Conservation (phyloP, 2,113 vertebrate genomes). For the Caretta caretta region DNA sequence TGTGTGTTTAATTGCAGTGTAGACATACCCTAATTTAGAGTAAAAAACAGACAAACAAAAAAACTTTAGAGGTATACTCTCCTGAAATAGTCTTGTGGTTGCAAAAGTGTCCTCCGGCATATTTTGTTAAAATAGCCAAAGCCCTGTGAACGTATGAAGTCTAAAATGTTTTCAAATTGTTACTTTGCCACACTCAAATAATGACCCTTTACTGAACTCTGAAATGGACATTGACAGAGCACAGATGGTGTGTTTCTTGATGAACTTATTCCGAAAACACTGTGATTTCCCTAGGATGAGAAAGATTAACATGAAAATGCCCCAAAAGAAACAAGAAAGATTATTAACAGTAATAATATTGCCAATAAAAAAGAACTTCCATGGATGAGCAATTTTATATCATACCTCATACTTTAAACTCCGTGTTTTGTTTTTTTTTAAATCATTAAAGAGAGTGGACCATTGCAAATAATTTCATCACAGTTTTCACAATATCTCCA, state of each 20-base stretch:
- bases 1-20: not conserved
- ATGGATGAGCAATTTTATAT: not conserved
- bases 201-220: not conserved
- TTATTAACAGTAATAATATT: not conserved
- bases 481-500: not conserved
- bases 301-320: not conserved
- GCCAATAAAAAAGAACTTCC: not conserved
- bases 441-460: not conserved
- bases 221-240: not conserved
- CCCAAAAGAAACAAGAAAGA: not conserved
- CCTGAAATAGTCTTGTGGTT: not conserved
- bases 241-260: not conserved
- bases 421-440: not conserved
- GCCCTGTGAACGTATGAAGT: not conserved
- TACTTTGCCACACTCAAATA: not conserved
- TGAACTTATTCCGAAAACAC: not conserved
- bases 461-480: not conserved
- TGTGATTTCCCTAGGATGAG: not conserved
- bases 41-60: not conserved
- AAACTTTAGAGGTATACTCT: not conserved
- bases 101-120: not conserved
- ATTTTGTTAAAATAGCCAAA: not conserved
- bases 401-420: not conserved
- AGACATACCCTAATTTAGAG: not conserved
- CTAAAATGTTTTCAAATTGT: not conserved